Percentiles rank a stretch among this genome's conserved stretches.
These are phyloP conservation scores for Nipponacmea schrenckii DNA, from an alignment of 2,888 invertebrate genomes.

Conservation along the genomic window DNA sequence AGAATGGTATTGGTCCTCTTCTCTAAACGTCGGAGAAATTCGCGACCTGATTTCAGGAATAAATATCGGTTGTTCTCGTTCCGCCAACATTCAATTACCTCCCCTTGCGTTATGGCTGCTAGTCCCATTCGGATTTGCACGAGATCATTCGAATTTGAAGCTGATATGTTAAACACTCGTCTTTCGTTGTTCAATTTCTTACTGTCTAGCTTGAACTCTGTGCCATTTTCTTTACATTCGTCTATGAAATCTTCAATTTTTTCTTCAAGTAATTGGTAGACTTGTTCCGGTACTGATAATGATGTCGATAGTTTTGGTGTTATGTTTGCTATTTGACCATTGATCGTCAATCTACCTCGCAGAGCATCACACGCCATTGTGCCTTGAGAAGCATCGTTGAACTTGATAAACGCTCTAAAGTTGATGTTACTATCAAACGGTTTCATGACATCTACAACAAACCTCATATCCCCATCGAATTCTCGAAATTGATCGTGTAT, in stretches of 20 bases:
- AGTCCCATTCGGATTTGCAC: constrained; percentile 29
- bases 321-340: constrained; percentile 26
- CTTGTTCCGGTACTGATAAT: constrained; percentile 25
- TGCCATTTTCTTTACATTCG: neutral
- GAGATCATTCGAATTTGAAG: constrained; percentile 31
- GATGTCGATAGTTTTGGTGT: constrained; percentile 33
- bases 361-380: constrained; percentile 28
- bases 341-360: constrained; percentile 9
- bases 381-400: constrained; percentile 39
- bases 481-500: constrained; percentile 21
- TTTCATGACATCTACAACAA: constrained; percentile 28
- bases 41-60: constrained; percentile 35
- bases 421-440: constrained; percentile 27
- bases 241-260: constrained; percentile 29
- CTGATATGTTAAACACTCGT: constrained; percentile 31
- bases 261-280: constrained; percentile 30
- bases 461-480: constrained; percentile 22
- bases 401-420: constrained; percentile 37
- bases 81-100: constrained; percentile 30
- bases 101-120: constrained; percentile 34
- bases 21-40: constrained; percentile 30
- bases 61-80: constrained; percentile 23
- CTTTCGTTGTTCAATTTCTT: constrained; percentile 33
- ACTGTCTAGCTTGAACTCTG: constrained; percentile 11
- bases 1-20: constrained; percentile 30